Evolutionary conservation across 2,113 vertebrate genomes (phyloP), one percentile per base, ranked within the genome.

Genomic region (Clinocottus analis): DNA sequence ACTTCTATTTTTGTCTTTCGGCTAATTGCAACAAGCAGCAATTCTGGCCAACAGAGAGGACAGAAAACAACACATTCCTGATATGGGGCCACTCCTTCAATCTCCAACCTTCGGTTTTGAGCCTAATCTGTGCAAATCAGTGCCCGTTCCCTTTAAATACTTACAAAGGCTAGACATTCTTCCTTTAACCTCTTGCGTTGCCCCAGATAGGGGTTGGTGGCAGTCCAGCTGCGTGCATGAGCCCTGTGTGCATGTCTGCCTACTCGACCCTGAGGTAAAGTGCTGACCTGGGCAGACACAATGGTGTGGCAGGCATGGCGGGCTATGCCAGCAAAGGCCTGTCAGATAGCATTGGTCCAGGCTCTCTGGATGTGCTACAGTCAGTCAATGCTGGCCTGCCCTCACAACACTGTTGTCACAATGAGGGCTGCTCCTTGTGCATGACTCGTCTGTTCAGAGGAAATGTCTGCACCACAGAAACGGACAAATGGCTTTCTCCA

Each of bases 91-190:
- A 80, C 41, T 90, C 59, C 79, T 72, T 69, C 64, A 82, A 77
- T 68, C 63, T 81, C 60, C 65, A 66, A 65, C 65, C 35, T 71
- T 78, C 23, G 62, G 29, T 51, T 82, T 78, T 85, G 73, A 93
- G 74, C 75, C 75, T 92, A 92, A 91, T 92, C 84, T 82, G 88
- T 87, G 63, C 78, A 85, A 87, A 89, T 87, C 80, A 83, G 87
- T 73, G 82, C 75, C 79, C 86, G 84, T 45, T 80, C 31, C 82
- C 62, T 72, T 90, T 84, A 59, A 86, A 84, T 79, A 66, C 77
- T 85, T 83, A 89, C 9, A 77, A 88, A 89, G 66, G 77, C 75
- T 67, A 87, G 70, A 85, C 75, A 92, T 88, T 89, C 79, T 80
- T 86, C 43, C 56, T 79, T 31, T 45, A 87, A 81, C 84, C 4